phyloP scores from a whole-genome alignment of 2,113 vertebrate genomes.

The Thermophis baileyi region DNA sequence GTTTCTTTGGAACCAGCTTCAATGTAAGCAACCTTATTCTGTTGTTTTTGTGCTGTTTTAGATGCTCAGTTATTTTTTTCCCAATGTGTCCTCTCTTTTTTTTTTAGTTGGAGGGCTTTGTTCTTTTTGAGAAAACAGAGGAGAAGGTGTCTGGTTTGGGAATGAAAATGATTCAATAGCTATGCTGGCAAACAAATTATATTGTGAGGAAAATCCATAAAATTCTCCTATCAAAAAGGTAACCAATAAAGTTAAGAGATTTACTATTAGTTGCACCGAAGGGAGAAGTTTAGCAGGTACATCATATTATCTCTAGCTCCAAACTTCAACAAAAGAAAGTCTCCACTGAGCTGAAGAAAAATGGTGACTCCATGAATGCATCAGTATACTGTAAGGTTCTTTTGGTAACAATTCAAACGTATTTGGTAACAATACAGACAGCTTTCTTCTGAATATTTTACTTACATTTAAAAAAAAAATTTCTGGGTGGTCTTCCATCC shows the following conservation, averaged over 20 bases:
- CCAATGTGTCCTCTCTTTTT: neutral
- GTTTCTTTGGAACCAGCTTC: neutral
- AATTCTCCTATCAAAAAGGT: neutral
- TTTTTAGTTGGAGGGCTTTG: neutral
- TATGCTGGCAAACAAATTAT: no score
- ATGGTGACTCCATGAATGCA: neutral
- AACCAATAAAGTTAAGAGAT: neutral
- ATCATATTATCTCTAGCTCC: neutral
- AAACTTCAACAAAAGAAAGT: neutral
- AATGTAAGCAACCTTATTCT: neutral
- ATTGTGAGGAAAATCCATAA: neutral
- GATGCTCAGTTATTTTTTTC: neutral
- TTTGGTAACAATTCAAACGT: neutral
- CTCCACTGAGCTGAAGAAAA: neutral
- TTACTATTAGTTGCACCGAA: neutral
- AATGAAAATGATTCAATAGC: neutral
- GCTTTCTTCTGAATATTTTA: neutral
- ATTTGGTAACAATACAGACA: neutral
- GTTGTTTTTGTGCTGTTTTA: neutral
- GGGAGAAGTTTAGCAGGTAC: neutral
- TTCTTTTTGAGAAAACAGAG: neutral
- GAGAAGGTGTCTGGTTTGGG: neutral
- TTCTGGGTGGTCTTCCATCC: neutral
- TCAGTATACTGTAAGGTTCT: neutral
- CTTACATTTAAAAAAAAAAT: neutral